Base-by-base conservation (phyloP, 2,797 vertebrate species). In the Lacerta viridis region DNA sequence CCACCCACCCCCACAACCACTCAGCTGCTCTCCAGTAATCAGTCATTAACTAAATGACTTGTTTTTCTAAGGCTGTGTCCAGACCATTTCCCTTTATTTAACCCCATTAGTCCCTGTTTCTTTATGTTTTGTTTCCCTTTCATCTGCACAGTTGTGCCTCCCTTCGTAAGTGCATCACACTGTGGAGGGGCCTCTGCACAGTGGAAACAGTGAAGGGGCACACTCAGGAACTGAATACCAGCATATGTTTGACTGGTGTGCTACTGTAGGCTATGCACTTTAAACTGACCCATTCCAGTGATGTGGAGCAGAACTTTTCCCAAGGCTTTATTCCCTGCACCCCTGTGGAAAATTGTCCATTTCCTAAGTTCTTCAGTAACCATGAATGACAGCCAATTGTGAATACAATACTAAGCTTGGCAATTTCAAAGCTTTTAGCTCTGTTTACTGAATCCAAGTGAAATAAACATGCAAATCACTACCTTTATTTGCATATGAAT, bases 1-100 rank as follows among this genome's bases (percentile, higher is more conserved):
- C 61, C 78, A 17, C 55, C 23, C 50, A 8, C 8, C 5, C 64
- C 15, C 18, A 39, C 27, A 29, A 11, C 41, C 76, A 7, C 39
- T 59, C 88, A 80, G 33, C 33, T 86, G 20, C 83, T 81, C 80
- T 76, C 17, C 78, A 68, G 78, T 18, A 55, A 41, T 89, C 78
- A 81, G 59, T 82, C 61, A 86, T 86, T 85, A 89, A 86, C 77
- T 59, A 55, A 80, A 33, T 3, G 10, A n/a, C 29, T 76, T 85
- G 83, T 81, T 89, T 85, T 89, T 33, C 78, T 81, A 75, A 66
- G 71, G 71, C 39, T 64, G 71, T 75, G 59, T 82, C 59, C 79
- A 82, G 79, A 25, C 20, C 50, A 64, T 74, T 75, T 76, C 39
- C 71, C 50, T 82, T 36, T 66, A 76, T 17, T 61, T 74, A 74